Evolutionary conservation across 2,797 vertebrate genomes (phyloP), one percentile per base, ranked within the genome.

Genomic region (Antennarius maculatus): DNA sequence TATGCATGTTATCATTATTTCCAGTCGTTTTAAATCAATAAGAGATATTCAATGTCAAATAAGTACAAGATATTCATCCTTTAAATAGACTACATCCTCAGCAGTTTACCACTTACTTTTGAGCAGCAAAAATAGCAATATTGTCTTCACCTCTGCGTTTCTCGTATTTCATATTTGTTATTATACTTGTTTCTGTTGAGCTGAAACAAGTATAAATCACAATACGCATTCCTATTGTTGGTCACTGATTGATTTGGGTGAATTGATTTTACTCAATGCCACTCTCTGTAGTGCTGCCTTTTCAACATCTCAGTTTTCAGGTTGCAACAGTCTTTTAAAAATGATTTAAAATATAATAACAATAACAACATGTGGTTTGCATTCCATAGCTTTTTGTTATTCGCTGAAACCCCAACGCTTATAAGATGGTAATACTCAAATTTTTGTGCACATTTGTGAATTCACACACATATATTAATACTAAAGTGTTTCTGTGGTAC

Each of bases 401-500:
- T 34, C 8, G 7, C 39, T 76, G 57, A 49, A 48, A 70, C 54
- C 61, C 7, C 6, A 17, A 52, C 46, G 39, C 11, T 51, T 46
- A 47, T 57, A 8, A 15, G 16, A 37, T 37, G n/a, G 42, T 45
- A 58, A 50, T 54, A 65, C 71, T 73, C 50, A 78, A 34, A 34
- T 34, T 2, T 47, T 60, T 66, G 69, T 16, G 10, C 37, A 27
- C 8, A 43, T 6, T 1, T 57, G 16, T 41, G 47, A 15, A 18
- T 18, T 49, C 17, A 52, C 29, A 9, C 47, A 50, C 10, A 39
- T 8, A 39, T 7, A 39, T 8, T 39, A 39, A 39, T 39, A 39
- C 37, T 34, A 5, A 71, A 51, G 59, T 69, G 70, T 79, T 80
- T 78, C 48, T 3, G 23, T 69, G 53, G 31, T 46, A 57, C 37